A percentile compares a stretch with the other conserved stretches of the same genome.
Evolutionary conservation across 2,113 vertebrate genomes (phyloP).

Genomic region (Thunnus maccoyii): DNA sequence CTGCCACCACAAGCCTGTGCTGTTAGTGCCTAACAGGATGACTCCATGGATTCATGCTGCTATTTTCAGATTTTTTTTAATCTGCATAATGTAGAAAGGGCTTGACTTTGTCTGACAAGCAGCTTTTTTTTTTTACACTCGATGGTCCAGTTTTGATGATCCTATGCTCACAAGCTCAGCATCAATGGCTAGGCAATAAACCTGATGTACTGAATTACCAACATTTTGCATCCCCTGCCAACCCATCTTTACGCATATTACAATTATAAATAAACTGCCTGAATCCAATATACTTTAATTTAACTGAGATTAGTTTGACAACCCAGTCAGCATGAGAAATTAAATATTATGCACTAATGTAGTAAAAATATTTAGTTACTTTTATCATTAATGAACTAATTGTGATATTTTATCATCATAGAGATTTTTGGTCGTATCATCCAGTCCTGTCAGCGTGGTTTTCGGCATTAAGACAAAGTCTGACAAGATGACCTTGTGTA

Average conservation of each 20-base stretch:
- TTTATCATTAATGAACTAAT: too few species aligned
- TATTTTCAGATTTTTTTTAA: constrained; percentile 6
- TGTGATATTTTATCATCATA: background rate
- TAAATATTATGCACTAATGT: background rate
- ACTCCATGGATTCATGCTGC: background rate
- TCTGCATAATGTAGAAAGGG: background rate
- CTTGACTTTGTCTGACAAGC: background rate
- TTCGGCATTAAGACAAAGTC: too few species aligned
- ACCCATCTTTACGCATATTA: background rate
- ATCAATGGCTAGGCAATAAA: too few species aligned
- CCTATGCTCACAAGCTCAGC: background rate
- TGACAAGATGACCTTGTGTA: too few species aligned
- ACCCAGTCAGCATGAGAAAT: background rate
- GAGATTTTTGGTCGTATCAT: background rate
- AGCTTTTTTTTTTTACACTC: constrained; percentile 4
- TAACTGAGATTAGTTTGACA: too few species aligned
- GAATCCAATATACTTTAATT: too few species aligned
- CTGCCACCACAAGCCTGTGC: background rate
- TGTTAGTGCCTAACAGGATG: constrained; percentile 12
- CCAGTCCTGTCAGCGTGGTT: background rate
- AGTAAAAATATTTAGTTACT: background rate
- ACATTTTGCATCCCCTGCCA: too few species aligned
- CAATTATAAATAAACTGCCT: too few species aligned
- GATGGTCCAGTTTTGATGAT: background rate
- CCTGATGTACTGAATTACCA: background rate